Percentiles rank a stretch among this genome's conserved stretches.
phyloP scores from a whole-genome alignment of 2,888 invertebrate species.

The Aphodius sticticus region DNA sequence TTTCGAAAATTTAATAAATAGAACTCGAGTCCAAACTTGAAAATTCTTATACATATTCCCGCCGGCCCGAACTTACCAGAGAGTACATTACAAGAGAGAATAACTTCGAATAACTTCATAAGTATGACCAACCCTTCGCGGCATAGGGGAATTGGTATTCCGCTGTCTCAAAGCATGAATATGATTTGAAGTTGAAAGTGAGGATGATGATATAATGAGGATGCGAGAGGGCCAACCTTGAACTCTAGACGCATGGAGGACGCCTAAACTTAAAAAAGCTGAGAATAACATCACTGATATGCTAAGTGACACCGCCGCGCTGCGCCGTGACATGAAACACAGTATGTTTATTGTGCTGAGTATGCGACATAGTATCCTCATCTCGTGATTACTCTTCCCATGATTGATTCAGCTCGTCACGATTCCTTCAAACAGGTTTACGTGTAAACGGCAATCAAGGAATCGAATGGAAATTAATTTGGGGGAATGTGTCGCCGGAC shows the following conservation, averaged over 20 bases:
- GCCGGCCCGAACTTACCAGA: background rate
- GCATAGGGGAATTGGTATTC: background rate
- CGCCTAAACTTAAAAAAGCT: too few relatives aligned
- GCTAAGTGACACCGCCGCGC: too few relatives aligned
- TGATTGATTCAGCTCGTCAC: background rate
- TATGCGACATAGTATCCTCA: background rate
- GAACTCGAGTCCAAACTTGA: slow-evolving; percentile 8
- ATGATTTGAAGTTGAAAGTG: background rate
- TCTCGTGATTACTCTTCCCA: background rate
- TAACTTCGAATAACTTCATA: background rate
- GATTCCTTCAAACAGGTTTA: background rate
- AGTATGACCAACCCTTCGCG: background rate
- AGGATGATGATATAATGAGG: too few relatives aligned
- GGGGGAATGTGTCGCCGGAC: background rate
- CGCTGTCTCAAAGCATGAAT: too few relatives aligned
- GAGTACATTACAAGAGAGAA: background rate
- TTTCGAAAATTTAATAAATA: slow-evolving; percentile 24
- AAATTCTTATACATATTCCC: background rate
- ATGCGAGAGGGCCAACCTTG: too few relatives aligned
- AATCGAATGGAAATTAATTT: background rate
- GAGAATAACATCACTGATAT: too few relatives aligned
- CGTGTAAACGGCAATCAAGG: background rate
- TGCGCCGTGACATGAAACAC: too few relatives aligned
- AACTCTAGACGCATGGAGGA: too few relatives aligned
- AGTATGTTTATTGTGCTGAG: background rate